phyloP scores from a whole-genome alignment of 2,113 vertebrate species.

The Aythya baeri region DNA sequence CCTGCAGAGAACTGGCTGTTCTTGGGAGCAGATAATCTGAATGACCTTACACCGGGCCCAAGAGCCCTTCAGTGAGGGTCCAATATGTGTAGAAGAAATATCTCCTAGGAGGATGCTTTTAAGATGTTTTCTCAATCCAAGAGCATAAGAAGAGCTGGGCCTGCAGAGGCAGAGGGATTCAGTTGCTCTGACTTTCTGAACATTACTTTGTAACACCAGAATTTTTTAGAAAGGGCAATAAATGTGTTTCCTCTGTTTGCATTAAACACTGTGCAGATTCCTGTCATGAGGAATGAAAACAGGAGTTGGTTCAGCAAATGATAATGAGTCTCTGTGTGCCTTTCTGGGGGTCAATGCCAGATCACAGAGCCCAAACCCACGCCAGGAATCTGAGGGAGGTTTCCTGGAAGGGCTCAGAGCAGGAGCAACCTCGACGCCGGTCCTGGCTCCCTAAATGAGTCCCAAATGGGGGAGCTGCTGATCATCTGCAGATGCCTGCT shows the following conservation, averaged over 20 bases:
- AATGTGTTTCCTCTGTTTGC: slow-evolving; percentile 64
- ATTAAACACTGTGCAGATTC: slow-evolving; percentile 62
- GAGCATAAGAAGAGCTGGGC: not conserved
- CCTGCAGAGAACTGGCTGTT: slow-evolving; percentile 34
- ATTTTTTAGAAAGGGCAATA: slow-evolving; percentile 64
- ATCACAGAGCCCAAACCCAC: not conserved
- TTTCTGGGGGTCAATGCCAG: slow-evolving; percentile 67
- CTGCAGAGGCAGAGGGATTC: slow-evolving; percentile 35
- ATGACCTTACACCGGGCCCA: not conserved
- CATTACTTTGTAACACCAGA: slow-evolving; percentile 26
- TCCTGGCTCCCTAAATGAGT: not conserved
- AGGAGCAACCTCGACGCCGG: not conserved
- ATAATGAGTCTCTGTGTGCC: slow-evolving; percentile 57
- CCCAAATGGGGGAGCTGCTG: not conserved
- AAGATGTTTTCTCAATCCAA: slow-evolving; percentile 14
- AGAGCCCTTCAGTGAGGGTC: not conserved
- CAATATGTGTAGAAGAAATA: not conserved
- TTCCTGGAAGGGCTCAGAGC: slow-evolving; percentile 43
- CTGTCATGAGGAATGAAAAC: slow-evolving; percentile 72
- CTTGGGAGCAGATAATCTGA: not conserved
- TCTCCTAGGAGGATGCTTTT: not conserved
- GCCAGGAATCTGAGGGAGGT: slow-evolving; percentile 62
- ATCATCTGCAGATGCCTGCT: not conserved
- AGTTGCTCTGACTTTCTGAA: not conserved
- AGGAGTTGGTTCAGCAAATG: slow-evolving; percentile 69